Conservation (phyloP, 2,113 vertebrate genomes). For the Nesospiza acunhae region DNA sequence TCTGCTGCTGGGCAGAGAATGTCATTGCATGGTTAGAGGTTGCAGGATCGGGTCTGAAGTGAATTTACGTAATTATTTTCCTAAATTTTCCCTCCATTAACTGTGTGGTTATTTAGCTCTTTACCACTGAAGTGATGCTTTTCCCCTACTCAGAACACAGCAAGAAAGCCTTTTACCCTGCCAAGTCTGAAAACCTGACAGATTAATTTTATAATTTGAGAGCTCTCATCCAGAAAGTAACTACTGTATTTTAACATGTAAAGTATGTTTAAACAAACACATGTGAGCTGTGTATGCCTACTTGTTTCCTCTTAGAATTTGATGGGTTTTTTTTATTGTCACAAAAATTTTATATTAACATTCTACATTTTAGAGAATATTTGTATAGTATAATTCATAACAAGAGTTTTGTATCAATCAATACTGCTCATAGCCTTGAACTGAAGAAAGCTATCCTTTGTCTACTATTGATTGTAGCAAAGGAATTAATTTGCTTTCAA, state of each 20-base stretch:
- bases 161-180: background rate
- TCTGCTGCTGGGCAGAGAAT: constrained; percentile 22
- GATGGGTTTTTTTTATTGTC: background rate
- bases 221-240: background rate
- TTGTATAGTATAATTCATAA: background rate
- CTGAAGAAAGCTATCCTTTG: background rate
- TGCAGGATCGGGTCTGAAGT: background rate
- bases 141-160: background rate
- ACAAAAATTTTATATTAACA: background rate
- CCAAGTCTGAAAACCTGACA: background rate
- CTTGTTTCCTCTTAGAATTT: background rate
- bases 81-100: background rate
- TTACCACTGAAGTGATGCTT: background rate
- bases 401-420: background rate
- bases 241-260: background rate
- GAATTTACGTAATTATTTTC: background rate
- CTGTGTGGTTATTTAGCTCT: background rate
- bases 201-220: background rate
- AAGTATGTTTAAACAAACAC: background rate
- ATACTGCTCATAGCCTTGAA: background rate
- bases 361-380: background rate
- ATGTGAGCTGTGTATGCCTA: background rate
- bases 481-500: background rate
- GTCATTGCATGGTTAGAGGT: background rate
- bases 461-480: background rate